phyloP scores from a whole-genome alignment of 2,113 vertebrate species.

The Picathartes gymnocephalus region DNA sequence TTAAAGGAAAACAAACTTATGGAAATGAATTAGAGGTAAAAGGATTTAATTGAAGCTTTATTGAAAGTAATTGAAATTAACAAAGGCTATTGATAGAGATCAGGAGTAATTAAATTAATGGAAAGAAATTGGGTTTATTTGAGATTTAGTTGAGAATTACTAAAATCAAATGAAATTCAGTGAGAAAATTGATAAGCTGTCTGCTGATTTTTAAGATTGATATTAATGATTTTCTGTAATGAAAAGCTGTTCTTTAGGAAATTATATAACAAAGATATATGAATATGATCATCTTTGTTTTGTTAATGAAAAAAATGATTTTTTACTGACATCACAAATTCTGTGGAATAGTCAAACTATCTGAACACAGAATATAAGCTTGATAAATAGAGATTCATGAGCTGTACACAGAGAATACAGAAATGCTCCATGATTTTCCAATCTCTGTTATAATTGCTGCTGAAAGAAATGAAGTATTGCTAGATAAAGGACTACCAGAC shows the following conservation, averaged over 20 bases:
- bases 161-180: slow-evolving; percentile 8
- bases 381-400: not conserved
- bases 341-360: not conserved
- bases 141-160: slow-evolving; percentile 26
- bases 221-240: not conserved
- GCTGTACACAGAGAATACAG: not conserved
- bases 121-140: slow-evolving; percentile 16
- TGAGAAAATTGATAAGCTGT: slow-evolving; percentile 5
- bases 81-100: slow-evolving; percentile 30
- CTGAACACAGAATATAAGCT: not conserved
- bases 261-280: not conserved
- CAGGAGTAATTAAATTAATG: slow-evolving; percentile 50
- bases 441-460: slow-evolving; percentile 11
- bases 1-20: slow-evolving; percentile 31
- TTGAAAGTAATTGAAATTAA: slow-evolving; percentile 63
- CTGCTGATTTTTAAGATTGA: slow-evolving; percentile 2
- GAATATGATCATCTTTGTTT: not conserved
- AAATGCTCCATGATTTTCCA: not conserved
- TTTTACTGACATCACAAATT: not conserved
- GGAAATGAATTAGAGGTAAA: slow-evolving; percentile 35
- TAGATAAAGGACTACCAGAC: not conserved
- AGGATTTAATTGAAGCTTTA: slow-evolving; percentile 50
- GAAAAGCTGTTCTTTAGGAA: not conserved
- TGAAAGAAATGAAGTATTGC: not conserved
- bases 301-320: not conserved